Percentiles rank a stretch among this genome's conserved stretches.
Evolutionary conservation across 1,140 invertebrate species (phyloP).

Genomic region (Campoletis sonorensis): DNA sequence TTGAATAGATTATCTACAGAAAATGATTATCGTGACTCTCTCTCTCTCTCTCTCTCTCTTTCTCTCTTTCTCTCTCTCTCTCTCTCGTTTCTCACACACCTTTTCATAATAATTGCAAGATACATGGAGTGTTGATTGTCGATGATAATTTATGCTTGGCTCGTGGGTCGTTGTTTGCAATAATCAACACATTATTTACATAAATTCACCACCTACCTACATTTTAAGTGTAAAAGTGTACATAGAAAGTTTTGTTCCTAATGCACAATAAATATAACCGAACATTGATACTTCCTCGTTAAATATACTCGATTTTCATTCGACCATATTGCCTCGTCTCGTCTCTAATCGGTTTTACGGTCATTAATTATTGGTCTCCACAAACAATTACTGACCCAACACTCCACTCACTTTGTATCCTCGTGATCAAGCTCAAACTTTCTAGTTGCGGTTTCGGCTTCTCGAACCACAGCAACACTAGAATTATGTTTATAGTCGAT

Average conservation of each 20-base stretch:
- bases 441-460: constrained; percentile 42
- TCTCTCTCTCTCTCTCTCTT: too few relatives aligned
- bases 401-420: constrained; percentile 20
- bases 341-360: constrained; percentile 54
- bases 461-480: not conserved
- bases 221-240: not conserved
- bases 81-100: constrained; percentile 22
- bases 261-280: constrained; percentile 23
- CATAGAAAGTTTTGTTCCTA: constrained; percentile 35
- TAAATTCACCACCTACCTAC: not conserved
- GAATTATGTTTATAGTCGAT: too few relatives aligned
- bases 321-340: constrained; percentile 49
- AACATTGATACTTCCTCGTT: constrained; percentile 43
- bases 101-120: constrained; percentile 6
- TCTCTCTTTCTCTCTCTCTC: not conserved
- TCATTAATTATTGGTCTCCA: constrained; percentile 56
- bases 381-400: constrained; percentile 50
- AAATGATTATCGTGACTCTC: constrained; percentile 40
- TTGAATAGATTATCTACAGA: constrained; percentile 33
- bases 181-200: not conserved
- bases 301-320: constrained; percentile 24
- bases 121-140: not conserved
- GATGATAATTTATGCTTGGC: constrained; percentile 25
- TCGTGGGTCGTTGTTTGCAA: constrained; percentile 5
- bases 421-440: constrained; percentile 41